Conservation (phyloP, 2,113 vertebrate species). For the Chionomys nivalis region DNA sequence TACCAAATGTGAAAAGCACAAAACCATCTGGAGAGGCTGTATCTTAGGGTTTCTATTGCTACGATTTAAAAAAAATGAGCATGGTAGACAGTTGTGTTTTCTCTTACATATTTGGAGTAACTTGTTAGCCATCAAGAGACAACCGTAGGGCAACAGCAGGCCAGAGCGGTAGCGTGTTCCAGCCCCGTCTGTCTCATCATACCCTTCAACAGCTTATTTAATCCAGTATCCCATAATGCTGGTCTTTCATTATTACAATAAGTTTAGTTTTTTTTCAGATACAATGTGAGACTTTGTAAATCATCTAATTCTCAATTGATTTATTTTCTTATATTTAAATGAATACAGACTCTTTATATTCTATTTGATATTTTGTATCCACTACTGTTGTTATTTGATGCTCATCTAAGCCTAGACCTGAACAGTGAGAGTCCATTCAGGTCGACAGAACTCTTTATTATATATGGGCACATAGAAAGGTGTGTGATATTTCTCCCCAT, state of each 20-base stretch:
- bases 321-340: not conserved
- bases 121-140: not conserved
- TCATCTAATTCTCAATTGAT: not conserved
- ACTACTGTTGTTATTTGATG: not conserved
- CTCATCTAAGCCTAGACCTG: not conserved
- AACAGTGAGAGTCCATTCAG: not conserved
- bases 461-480: not conserved
- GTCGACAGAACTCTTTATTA: not conserved
- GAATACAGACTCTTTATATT: not conserved
- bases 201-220: not conserved
- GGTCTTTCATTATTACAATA: not conserved
- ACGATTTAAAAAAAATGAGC: not conserved
- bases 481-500: not conserved
- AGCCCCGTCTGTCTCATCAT: not conserved
- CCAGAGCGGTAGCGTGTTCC: not conserved
- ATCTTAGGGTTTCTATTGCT: not conserved
- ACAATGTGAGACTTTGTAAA: not conserved
- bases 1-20: not conserved
- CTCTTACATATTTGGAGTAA: not conserved
- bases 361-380: not conserved
- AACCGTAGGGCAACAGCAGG: not conserved
- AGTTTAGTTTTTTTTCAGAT: not conserved
- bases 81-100: not conserved
- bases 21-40: not conserved
- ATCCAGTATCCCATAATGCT: not conserved